Evolutionary conservation across 2,888 invertebrate genomes (phyloP).

Genomic region (Desoria tigrina): DNA sequence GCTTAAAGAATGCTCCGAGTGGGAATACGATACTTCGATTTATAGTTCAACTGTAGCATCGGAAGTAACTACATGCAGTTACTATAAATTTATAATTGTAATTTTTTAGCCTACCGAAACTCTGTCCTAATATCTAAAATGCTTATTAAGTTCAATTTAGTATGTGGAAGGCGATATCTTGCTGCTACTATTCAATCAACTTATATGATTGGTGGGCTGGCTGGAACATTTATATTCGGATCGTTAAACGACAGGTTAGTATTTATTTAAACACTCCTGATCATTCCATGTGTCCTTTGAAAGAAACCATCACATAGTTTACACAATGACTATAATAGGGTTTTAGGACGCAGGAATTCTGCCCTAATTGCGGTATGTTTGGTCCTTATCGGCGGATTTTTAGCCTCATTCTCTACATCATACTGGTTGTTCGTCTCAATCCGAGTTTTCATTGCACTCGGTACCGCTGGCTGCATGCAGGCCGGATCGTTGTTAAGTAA

Average conservation of each 20-base stretch:
- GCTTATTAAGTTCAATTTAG: slow-evolving; percentile 43
- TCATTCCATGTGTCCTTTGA: no score
- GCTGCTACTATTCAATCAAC: slow-evolving; percentile 43
- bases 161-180: slow-evolving; percentile 37
- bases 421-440: slow-evolving; percentile 35
- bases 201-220: slow-evolving; percentile 43
- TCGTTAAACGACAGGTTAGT: slow-evolving; percentile 41
- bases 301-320: no score
- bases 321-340: neutral
- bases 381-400: slow-evolving; percentile 32
- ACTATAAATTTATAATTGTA: no score
- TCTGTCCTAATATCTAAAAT: neutral
- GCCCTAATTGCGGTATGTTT: slow-evolving; percentile 28
- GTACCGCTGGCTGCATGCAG: slow-evolving; percentile 15
- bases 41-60: slow-evolving; percentile 33
- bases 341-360: slow-evolving; percentile 19
- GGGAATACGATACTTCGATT: slow-evolving; percentile 35
- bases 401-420: slow-evolving; percentile 33
- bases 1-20: slow-evolving; percentile 21
- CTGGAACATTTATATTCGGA: slow-evolving; percentile 36
- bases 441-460: slow-evolving; percentile 21
- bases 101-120: no score
- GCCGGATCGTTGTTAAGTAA: neutral
- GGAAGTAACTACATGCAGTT: slow-evolving; percentile 27
- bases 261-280: no score